Conservation (phyloP, 2,113 vertebrate genomes). For the Danio rerio region GRCz12tu NC_133182.1:64072001-64072500, state of each 20-base stretch:
- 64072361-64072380: neutral
- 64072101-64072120: neutral
- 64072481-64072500: constrained; percentile 44
- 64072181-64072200: neutral
- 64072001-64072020: neutral
- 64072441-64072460: constrained; percentile 62
- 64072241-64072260: no score
- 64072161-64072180: neutral
- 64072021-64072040: neutral
- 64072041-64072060: neutral
- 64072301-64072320: accelerated
- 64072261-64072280: neutral
- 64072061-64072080: neutral
- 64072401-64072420: neutral
- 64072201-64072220: neutral
- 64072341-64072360: neutral
- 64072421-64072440: constrained; percentile 1
- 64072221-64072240: neutral
- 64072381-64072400: neutral
- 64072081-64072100: neutral
- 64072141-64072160: neutral
- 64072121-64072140: neutral
- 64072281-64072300: constrained; percentile 35
- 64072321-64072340: constrained; percentile 35
- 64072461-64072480: constrained; percentile 46